A percentile compares a stretch with the other conserved stretches of the same genome.
Conservation (phyloP, 2,888 invertebrate genomes). For the Eristalinus sepulchralis region DNA sequence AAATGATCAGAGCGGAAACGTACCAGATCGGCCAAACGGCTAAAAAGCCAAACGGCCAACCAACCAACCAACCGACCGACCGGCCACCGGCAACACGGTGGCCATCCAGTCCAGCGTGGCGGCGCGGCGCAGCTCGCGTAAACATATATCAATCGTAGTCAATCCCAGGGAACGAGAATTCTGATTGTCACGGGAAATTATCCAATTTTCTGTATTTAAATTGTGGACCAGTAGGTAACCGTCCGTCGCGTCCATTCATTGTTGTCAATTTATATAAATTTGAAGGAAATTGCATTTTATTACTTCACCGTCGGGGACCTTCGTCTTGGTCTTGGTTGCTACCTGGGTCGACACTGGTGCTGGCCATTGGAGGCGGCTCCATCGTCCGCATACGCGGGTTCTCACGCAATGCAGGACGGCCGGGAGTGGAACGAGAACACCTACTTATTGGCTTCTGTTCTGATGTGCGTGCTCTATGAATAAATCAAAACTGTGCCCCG, state of each 20-base stretch:
- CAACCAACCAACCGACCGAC: not conserved
- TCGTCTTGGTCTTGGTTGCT: constrained; percentile 21
- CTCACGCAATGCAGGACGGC: constrained; percentile 49
- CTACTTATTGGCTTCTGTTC: constrained; percentile 65
- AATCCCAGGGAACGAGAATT: constrained; percentile 73
- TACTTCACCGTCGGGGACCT: constrained; percentile 61
- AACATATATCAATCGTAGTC: constrained; percentile 79
- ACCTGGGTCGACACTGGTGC: constrained; percentile 25
- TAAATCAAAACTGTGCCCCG: constrained; percentile 64
- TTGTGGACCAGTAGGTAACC: constrained; percentile 73
- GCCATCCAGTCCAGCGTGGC: constrained; percentile 34
- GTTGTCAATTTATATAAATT: constrained; percentile 78
- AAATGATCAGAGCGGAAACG: constrained; percentile 48
- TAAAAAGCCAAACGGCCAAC: not conserved
- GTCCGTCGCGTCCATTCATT: constrained; percentile 57
- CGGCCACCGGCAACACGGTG: constrained; percentile 67
- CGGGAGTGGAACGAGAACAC: constrained; percentile 56
- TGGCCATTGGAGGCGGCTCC: constrained; percentile 33
- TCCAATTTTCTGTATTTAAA: constrained; percentile 81
- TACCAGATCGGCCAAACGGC: constrained; percentile 4
- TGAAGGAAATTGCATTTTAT: constrained; percentile 72
- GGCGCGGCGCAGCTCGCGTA: constrained; percentile 46
- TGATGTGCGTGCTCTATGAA: constrained; percentile 69
- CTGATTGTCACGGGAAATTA: constrained; percentile 80
- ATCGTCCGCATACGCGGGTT: constrained; percentile 29